Base-by-base conservation (phyloP, 2,113 vertebrate genomes). In the Pitta sordida region DNA sequence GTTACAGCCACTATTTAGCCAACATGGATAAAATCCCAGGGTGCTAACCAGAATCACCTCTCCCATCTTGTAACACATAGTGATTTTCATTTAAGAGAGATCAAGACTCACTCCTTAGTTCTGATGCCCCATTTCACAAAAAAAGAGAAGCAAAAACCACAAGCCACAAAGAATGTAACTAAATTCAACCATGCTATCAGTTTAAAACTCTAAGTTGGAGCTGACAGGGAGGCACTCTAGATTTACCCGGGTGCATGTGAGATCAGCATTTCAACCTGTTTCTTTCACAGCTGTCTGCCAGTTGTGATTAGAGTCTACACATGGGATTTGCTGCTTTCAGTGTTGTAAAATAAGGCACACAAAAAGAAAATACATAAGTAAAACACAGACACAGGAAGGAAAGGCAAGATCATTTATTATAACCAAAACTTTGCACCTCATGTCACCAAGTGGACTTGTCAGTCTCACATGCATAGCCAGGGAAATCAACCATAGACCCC, bases 401-500 rank as follows among this genome's bases (percentile, higher is more conserved):
- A 88, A 94, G 27, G 79, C 41, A 79, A 88, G 74, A 78, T 36
- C 52, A n/a, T 75, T 94, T 78, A 73, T 49, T 83, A 64, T 62
- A 95, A 94, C 62, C 62, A 88, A 95, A 93, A 83, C 37, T 76
- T 81, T 52, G 34, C 68, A 83, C 39, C 90, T 90, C 46, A 14
- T 86, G 85, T 94, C 81, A 94, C 65, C 86, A 94, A 94, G 91
- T 49, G 78, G 79, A 91, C 71, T 86, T 94, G 76, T 93, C 87
- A 88, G 83, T 94, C 95, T 95, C 60, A 70, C 44, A 49, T 74
- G 46, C 67, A 80, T 48, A 95, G 82, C 83, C 83, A 90, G 95
- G 92, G 71, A 93, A 96, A 92, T 95, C 86, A 96, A 94, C 83
- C 71, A 65, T 94, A 76, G 86, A 90, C 74, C 86, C 63, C 70